Evolutionary conservation across 1,140 invertebrate species (phyloP).

Genomic region (Pseudomyrmex concolor): DNA sequence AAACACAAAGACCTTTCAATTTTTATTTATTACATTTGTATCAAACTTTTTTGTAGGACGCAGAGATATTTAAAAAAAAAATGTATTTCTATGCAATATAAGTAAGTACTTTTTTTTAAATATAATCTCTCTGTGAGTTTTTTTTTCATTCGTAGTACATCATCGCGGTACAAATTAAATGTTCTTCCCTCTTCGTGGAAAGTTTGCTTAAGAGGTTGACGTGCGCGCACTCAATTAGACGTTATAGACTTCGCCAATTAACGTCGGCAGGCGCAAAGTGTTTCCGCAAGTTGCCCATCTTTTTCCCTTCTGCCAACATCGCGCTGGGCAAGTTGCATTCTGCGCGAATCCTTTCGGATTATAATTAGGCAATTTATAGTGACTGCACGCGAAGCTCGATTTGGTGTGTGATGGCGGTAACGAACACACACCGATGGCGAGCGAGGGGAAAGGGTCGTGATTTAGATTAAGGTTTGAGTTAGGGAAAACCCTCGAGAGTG

Average conservation of each 20-base stretch:
- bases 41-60: no score
- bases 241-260: slow-evolving; percentile 80
- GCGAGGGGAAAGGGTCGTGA: slow-evolving; percentile 66
- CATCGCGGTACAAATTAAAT: neutral
- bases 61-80: no score
- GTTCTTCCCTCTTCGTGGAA: neutral
- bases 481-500: slow-evolving; percentile 51
- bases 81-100: no score
- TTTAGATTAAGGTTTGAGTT: slow-evolving; percentile 79
- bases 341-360: slow-evolving; percentile 74
- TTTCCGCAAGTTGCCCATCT: slow-evolving; percentile 49
- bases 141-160: neutral
- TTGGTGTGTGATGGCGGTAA: slow-evolving; percentile 47
- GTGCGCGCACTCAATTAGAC: slow-evolving; percentile 74
- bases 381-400: slow-evolving; percentile 63
- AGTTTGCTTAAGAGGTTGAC: neutral
- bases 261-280: slow-evolving; percentile 54
- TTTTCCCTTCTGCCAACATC: slow-evolving; percentile 1
- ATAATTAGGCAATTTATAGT: slow-evolving; percentile 83
- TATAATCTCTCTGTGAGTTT: neutral
- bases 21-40: no score
- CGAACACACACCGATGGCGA: slow-evolving; percentile 60
- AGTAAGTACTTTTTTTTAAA: neutral
- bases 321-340: slow-evolving; percentile 9
- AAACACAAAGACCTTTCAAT: no score